Conservation (phyloP, 2,797 vertebrate genomes). For the Dromococcyx pavoninus region DNA sequence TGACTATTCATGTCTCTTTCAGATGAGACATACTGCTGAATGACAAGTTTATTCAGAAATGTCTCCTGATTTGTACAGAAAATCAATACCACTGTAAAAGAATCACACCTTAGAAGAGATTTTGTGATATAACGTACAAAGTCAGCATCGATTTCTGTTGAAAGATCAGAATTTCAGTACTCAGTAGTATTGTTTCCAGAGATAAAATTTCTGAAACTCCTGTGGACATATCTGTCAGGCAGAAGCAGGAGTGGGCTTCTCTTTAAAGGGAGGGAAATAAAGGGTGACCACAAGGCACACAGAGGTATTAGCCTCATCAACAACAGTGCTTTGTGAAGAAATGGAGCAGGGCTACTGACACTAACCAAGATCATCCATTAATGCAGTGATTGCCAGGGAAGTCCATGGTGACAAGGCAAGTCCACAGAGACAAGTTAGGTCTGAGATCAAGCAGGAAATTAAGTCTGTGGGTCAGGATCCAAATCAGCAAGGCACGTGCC, state of each 20-base stretch:
- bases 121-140: neutral
- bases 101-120: neutral
- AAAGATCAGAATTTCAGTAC: neutral
- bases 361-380: neutral
- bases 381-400: neutral
- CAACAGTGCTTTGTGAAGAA: neutral
- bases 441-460: neutral
- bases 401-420: neutral
- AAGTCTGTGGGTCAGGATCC: neutral
- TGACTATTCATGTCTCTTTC: neutral
- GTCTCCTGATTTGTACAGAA: neutral
- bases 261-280: neutral
- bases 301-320: neutral
- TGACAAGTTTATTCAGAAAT: neutral
- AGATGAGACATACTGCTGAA: neutral
- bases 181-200: neutral
- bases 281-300: neutral
- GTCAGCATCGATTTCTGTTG: neutral
- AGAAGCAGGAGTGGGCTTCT: neutral
- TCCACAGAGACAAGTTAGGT: neutral
- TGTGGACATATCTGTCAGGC: neutral
- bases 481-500: neutral
- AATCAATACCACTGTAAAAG: conserved; percentile 8
- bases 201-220: neutral
- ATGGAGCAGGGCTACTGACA: accelerated